Base-by-base conservation (phyloP, 2,113 vertebrate genomes). In the Corythoichthys intestinalis region DNA sequence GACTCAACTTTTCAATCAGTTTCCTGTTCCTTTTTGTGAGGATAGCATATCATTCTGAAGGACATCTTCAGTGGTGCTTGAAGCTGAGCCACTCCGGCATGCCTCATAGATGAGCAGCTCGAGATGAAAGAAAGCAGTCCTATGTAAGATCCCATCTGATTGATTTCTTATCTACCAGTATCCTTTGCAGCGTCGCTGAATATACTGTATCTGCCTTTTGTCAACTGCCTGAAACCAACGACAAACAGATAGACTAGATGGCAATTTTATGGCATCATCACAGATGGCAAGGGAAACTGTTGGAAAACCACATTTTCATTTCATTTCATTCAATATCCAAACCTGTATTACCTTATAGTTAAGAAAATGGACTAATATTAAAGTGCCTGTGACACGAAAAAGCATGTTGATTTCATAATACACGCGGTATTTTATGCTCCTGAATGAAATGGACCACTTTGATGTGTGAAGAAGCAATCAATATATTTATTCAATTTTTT, bases 41-140 rank as follows among this genome's bases (percentile, higher is more conserved):
- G 56, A 59, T 56, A 15, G 65, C 48, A 82, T 78, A 68, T 73
- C 35, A 54, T 65, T 72, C 56, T 72, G 56, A 83, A 70, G 70
- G 62, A 62, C 59, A 53, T 81, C 77, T 76, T 82, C 48, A 2
- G 38, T 47, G 12, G n/a, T 17, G 61, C 48, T 72, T 73, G 65
- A 78, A 76, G 73, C 20, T 54, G 68, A 72, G 57, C 72, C 54
- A 56, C 57, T 71, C 35, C 46, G 74, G 67, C 66, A 64, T 61
- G 68, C 48, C 37, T 63, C 72, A 72, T 68, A 47, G 52, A 77
- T 67, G 69, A 78, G 63, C n/a, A 47, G 48, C n/a, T 48, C 61
- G 14, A 70, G 76, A 77, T 67, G 20, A 76, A 83, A 82, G 61
- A 70, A 54, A 52, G 44, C 20, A 47, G 44, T 58, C 44, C 44